Conservation (phyloP, 2,888 invertebrate species). For the Ophion costatus region DNA sequence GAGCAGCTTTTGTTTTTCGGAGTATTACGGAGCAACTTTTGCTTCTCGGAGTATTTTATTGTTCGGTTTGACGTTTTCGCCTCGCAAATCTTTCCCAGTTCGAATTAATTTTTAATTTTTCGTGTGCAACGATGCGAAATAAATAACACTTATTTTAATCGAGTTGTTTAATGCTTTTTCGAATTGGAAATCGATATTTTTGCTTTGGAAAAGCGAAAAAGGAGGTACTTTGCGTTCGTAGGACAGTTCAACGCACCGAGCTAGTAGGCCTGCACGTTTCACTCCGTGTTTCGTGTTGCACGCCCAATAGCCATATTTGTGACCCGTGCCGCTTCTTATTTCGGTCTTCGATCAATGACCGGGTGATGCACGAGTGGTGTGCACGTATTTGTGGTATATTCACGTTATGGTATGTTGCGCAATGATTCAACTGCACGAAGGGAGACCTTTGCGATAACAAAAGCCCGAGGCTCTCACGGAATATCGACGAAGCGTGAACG, state of each 20-base stretch:
- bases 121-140: not conserved
- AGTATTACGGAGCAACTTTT: not conserved
- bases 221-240: not conserved
- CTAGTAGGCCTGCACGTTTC: conserved; percentile 26
- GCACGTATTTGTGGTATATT: conserved; percentile 3
- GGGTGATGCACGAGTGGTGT: conserved; percentile 12
- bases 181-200: not conserved
- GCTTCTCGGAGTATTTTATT: not conserved
- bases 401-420: not conserved
- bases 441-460: not conserved
- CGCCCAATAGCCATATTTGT: conserved; percentile 10
- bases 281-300: conserved; percentile 1
- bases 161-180: not conserved
- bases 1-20: not conserved
- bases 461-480: not conserved
- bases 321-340: conserved; percentile 23
- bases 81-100: not conserved
- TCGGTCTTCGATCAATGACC: conserved; percentile 46
- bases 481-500: not conserved
- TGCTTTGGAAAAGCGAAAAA: not conserved
- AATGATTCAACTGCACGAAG: not conserved
- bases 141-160: not conserved
- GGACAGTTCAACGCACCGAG: conserved; percentile 6
- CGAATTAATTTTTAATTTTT: not conserved
- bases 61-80: not conserved